Evolutionary conservation across 2,113 vertebrate species (phyloP), one percentile per base, ranked within the genome.

Genomic region (human): DNA sequence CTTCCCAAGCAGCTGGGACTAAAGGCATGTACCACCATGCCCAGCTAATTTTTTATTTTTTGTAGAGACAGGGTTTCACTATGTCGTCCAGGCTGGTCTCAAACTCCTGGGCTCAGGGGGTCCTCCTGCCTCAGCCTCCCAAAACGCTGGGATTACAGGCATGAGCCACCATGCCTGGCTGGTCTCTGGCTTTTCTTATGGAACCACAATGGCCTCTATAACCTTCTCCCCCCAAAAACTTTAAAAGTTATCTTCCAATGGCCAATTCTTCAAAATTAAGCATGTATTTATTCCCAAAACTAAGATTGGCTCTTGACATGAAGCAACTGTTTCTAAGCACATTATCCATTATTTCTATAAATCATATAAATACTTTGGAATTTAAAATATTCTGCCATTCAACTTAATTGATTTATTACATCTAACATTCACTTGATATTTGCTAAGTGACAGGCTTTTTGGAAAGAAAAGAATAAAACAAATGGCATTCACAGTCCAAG

Each of bases 301-400:
- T 48, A 91, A 82, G 68, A 11, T 43, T 38, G 48, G 25, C 52
- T 87, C 91, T 66, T 92, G 59, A 91, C 22, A 35, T 27, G 43
- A 57, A 70, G 5, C 18, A 70, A 48, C 13, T 83, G 61, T 45
- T 79, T 72, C 66, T 23, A 61, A 72, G 57, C 35, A 64, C 9
- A 70, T 83, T 68, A 23, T 18, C 30, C 22, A 20, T 52, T 64
- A 48, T 43, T 93, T 43, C 25, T 25, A 55, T 75, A 73, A 76
- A 76, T 72, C 57, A 91, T 57, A 48, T 45, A 85, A 72, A 80
- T 79, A 52, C 18, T 78, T 40, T 78, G 32, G 48, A 78, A 89
- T 72, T 64, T 25, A 81, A 93, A 90, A 45, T 50, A 96, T 61
- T 86, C 89, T 80, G 43, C 72, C 55, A 40, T 57, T 48, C 61